Evolutionary conservation across 2,888 invertebrate species (phyloP).

Genomic region (Aphidoletes aphidimyza): DNA sequence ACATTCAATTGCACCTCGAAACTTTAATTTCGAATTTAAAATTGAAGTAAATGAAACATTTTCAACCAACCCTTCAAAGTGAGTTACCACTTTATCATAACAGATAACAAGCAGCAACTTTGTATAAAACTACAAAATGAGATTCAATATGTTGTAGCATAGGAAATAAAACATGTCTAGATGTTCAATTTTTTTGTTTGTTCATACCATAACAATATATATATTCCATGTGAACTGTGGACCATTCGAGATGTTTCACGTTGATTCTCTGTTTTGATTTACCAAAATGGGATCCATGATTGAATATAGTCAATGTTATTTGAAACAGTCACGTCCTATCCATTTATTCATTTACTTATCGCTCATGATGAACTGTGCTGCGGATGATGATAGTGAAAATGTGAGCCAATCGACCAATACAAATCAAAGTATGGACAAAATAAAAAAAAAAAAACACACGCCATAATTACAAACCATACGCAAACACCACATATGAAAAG

Average conservation of each 20-base stretch:
- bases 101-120: not conserved
- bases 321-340: not conserved
- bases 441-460: not conserved
- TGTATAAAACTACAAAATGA: not conserved
- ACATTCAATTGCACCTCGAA: too few relatives aligned
- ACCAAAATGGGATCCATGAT: not conserved
- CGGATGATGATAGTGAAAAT: constrained; percentile 38
- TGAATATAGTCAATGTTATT: not conserved
- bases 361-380: not conserved
- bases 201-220: not conserved
- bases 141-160: not conserved
- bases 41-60: not conserved
- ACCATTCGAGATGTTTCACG: not conserved
- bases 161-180: not conserved
- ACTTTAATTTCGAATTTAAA: too few relatives aligned
- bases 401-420: not conserved
- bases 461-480: not conserved
- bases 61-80: too few relatives aligned
- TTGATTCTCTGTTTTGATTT: too few relatives aligned
- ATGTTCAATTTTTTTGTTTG: not conserved
- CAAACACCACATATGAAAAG: not conserved
- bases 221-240: not conserved
- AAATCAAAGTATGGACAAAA: not conserved
- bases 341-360: not conserved
- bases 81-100: too few relatives aligned